A percentile compares a stretch with the other conserved stretches of the same genome.
phyloP scores from a whole-genome alignment of 2,113 vertebrate genomes.

The Variabilichromis moorii region DNA sequence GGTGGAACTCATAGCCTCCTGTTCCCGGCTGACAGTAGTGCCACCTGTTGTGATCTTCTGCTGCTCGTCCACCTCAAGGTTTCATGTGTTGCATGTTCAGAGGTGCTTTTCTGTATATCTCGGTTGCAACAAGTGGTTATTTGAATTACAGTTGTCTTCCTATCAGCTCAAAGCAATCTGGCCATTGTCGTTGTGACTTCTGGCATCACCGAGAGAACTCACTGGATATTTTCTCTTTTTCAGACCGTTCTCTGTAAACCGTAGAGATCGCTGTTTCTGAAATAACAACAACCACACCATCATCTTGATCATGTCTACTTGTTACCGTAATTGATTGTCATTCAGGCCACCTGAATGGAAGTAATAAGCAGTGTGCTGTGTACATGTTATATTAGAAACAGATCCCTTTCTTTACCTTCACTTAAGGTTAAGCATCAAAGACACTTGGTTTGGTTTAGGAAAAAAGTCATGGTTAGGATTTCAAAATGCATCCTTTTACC shows the following conservation, averaged over 20 bases:
- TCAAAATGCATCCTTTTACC: background rate
- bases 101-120: background rate
- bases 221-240: background rate
- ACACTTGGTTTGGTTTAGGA: background rate
- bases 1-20: background rate
- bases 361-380: background rate
- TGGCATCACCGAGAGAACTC: background rate
- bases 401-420: background rate
- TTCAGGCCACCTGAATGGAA: background rate
- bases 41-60: background rate
- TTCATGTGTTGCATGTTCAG: background rate
- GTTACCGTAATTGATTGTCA: background rate
- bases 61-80: background rate
- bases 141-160: rapidly evolving
- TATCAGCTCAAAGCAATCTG: background rate
- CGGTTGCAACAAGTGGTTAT: background rate
- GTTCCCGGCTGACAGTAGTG: rapidly evolving
- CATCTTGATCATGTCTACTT: background rate
- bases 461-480: background rate
- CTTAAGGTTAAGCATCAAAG: background rate
- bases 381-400: background rate
- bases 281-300: background rate
- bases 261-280: background rate
- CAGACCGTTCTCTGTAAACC: background rate
- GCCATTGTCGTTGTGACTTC: background rate